Evolutionary conservation across 2,797 vertebrate genomes (phyloP).

Genomic region (Gallinago stenura): DNA sequence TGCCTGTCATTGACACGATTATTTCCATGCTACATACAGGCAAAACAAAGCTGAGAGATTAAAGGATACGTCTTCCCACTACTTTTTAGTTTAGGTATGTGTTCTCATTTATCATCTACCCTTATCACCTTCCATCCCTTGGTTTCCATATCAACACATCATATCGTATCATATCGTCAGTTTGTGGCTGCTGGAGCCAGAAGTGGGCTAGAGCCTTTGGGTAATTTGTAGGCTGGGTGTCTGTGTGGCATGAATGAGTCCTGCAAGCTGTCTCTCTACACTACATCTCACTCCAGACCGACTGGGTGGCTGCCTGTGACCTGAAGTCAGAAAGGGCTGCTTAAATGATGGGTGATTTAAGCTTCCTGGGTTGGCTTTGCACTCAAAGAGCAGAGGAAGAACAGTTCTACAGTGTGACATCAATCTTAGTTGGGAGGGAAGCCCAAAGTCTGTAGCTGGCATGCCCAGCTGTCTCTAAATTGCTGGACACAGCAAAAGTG

Average conservation of each 20-base stretch:
- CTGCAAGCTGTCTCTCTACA: not conserved
- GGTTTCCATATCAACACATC: not conserved
- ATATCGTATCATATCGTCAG: not conserved
- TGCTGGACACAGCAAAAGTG: not conserved
- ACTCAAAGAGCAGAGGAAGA: not conserved
- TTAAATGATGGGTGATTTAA: not conserved
- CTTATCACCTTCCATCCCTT: not conserved
- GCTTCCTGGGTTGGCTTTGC: not conserved
- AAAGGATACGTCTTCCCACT: not conserved
- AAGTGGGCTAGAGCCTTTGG: not conserved
- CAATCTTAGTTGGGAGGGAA: not conserved
- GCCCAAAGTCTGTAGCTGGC: not conserved
- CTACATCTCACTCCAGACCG: not conserved
- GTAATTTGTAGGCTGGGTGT: not conserved
- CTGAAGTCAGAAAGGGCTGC: not conserved
- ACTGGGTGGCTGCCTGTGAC: not conserved
- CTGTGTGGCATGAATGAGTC: not conserved
- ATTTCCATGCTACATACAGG: not conserved
- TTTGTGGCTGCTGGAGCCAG: not conserved
- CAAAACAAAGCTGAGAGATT: conserved; percentile 9
- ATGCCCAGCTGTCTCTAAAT: not conserved
- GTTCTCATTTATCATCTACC: not conserved
- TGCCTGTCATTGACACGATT: not conserved
- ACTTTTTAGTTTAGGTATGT: not conserved
- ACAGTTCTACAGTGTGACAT: not conserved